Conservation (phyloP, 2,113 vertebrate genomes). For the Leptosomus discolor region DNA sequence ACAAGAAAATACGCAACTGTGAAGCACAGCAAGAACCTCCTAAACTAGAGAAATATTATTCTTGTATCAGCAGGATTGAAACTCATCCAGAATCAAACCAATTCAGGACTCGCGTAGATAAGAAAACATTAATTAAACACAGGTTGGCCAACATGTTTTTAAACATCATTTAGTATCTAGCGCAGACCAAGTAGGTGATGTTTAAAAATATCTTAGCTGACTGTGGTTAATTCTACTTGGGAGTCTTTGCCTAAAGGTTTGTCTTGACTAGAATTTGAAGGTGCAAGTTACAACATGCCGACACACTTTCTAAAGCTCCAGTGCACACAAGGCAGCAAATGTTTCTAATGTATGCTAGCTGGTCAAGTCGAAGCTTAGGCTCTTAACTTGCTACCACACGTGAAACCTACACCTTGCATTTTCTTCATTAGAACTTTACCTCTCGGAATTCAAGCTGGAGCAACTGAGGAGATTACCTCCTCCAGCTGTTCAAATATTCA, state of each 20-base stretch:
- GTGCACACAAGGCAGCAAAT: neutral
- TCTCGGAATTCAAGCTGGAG: conserved; percentile 6
- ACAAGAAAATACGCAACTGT: neutral
- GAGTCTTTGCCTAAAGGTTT: conserved; percentile 57
- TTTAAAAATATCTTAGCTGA: conserved; percentile 63
- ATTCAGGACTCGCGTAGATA: neutral
- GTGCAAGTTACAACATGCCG: neutral
- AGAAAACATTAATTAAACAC: conserved; percentile 33
- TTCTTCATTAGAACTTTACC: neutral
- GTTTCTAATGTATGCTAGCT: neutral
- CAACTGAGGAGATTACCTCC: neutral
- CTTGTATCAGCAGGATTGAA: neutral
- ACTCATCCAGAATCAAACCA: neutral
- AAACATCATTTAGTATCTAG: conserved; percentile 23
- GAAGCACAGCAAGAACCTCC: neutral
- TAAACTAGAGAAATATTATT: neutral
- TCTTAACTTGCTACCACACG: neutral
- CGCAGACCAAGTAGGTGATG: conserved; percentile 24
- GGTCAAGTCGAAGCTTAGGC: neutral
- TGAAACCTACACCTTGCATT: neutral
- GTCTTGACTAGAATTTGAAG: conserved; percentile 35
- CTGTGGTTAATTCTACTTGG: conserved; percentile 57
- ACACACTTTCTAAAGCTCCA: neutral
- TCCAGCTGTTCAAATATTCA: neutral
- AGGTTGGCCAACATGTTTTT: conserved; percentile 8